Conservation (phyloP, 2,113 vertebrate genomes). For the Morone chrysops region DNA sequence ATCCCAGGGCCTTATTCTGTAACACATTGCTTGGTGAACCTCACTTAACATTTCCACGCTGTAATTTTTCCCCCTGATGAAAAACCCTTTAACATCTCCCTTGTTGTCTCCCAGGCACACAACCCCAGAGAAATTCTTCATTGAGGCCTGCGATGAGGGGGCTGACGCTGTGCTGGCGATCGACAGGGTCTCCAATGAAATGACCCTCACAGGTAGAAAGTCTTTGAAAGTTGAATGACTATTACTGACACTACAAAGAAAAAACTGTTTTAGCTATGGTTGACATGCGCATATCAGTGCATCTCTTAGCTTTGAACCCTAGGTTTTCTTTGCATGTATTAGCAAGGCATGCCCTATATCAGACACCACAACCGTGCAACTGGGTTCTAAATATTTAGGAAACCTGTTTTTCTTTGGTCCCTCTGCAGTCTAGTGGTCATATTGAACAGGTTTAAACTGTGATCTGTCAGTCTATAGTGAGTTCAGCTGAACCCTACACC, state of each 20-base stretch:
- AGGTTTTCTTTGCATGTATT: no score
- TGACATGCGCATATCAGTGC: neutral
- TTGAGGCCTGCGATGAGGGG: conserved; percentile 96
- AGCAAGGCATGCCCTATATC: neutral
- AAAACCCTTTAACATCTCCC: neutral
- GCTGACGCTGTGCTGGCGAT: conserved; percentile 92
- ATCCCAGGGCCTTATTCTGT: neutral
- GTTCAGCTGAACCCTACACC: no score
- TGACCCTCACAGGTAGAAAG: conserved; percentile 92
- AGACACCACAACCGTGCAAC: no score
- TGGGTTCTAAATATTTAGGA: no score
- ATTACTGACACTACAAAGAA: neutral
- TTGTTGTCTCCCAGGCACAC: conserved; percentile 86
- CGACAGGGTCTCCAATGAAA: conserved; percentile 95
- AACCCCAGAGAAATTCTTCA: conserved; percentile 95
- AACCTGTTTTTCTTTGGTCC: no score
- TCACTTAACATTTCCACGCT: neutral
- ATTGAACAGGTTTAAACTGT: no score
- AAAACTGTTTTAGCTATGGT: neutral
- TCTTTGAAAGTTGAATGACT: neutral
- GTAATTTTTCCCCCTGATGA: no score
- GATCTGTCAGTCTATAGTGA: no score
- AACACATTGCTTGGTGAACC: neutral
- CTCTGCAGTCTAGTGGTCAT: no score
- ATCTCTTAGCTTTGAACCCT: neutral